These are phyloP conservation scores for Plutella xylostella DNA, from an alignment of 2,888 invertebrate genomes.

Conservation along the genomic window DNA sequence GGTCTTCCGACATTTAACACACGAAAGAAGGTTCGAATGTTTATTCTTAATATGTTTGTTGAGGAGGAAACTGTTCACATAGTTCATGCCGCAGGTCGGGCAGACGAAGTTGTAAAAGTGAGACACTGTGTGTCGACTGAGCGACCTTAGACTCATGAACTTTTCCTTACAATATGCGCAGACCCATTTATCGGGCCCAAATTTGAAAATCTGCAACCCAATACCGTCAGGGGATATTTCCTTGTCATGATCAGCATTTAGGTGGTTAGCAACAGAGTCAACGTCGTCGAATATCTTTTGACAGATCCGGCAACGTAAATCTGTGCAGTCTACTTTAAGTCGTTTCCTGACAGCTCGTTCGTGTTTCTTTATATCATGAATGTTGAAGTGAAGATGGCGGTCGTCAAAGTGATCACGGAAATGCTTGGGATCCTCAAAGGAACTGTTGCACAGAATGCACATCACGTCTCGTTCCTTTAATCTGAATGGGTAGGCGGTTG, in stretches of 20 bases:
- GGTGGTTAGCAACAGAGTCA: conserved; percentile 38
- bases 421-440: conserved; percentile 35
- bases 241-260: conserved; percentile 29
- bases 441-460: conserved; percentile 56
- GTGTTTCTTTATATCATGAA: neutral
- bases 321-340: conserved; percentile 12
- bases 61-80: neutral
- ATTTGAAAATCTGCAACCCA: conserved; percentile 17
- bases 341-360: conserved; percentile 3
- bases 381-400: neutral
- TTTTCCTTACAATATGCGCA: too few relatives aligned
- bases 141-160: neutral
- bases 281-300: conserved; percentile 27
- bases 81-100: conserved; percentile 9
- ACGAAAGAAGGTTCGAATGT: neutral
- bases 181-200: conserved; percentile 19
- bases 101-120: conserved; percentile 9
- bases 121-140: conserved; percentile 7
- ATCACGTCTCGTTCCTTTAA: conserved; percentile 50
- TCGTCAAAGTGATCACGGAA: conserved; percentile 48
- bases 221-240: neutral
- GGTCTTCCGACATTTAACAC: conserved; percentile 18
- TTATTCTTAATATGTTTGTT: neutral
- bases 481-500: conserved; percentile 60
- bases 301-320: conserved; percentile 47